Base-by-base conservation (phyloP, 2,888 invertebrate species). In the Notocelia uddmanniana region DNA sequence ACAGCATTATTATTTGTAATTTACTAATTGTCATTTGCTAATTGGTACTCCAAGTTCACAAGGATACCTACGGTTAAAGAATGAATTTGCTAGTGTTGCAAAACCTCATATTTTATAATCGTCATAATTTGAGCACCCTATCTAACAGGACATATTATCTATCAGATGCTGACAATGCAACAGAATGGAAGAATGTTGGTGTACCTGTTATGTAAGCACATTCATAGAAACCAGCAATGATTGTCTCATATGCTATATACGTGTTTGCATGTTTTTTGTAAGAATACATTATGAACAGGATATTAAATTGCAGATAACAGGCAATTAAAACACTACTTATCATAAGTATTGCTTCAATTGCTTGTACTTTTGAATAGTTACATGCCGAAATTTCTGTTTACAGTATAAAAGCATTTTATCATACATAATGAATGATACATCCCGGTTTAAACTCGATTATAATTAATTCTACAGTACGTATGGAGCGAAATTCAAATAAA, bases 91-190 rank as follows among this genome's bases (percentile, higher is more conserved):
- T 8, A 1, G 8, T 6, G 8, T 45, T n/a, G 45, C n/a, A n/a
- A 41, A 41, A 37, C 21, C 34, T 45, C 23, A 31, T 19, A 34
- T 34, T 19, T 34, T 19, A 52, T 21, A 54, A 37, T 37, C 0
- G 15, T 52, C 5, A 26, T 18, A 26, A 62, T 62, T 48, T 26
- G 45, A 62, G n/a, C 48, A 48, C 10, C 50, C 31, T 8, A n/a
- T 54, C 31, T 45, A 11, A 41, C 19, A 6, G n/a, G 45, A 63
- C 18, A 31, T 63, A 50, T 31, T 19, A 15, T 59, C 37, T 31
- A 13, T 18, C 9, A 55, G 18, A 63, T 48, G 48, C 62, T 63
- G 34, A 45, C n/a, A 19, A 21, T n/a, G 6, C 52, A 64, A 37
- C 34, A 34, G 21, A 15, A 18, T 52, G 63, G 63, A 52, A 63